Evolutionary conservation across 2,113 vertebrate species (phyloP), one percentile per base, ranked within the genome.

Genomic region (Camarhynchus parvulus): DNA sequence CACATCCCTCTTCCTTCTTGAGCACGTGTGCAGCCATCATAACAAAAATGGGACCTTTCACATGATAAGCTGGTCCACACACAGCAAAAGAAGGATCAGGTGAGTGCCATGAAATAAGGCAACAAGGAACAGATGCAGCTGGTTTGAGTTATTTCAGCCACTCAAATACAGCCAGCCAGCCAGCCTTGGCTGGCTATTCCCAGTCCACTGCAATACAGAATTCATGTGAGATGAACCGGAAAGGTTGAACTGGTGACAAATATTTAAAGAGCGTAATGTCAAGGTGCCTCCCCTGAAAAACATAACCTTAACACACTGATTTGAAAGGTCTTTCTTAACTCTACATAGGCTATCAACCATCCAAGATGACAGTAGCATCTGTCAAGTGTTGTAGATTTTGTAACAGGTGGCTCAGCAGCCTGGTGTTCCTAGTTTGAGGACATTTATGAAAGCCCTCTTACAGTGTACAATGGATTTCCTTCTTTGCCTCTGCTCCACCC

Each of bases 21-120:
- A 16, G 30, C 33, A 30, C 0, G 0, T 2, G 1, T 55, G 41
- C 55, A 80, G 30, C 12, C 42, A 66, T 5, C 7, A 1, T 52
- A 37, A 64, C 37, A 78, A 93, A 84, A 87, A 4, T 0, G 0
- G 49, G 41, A 68, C 44, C 11, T 67, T 83, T 31, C 25, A 66
- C 23, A 9, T 4, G 6, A 82, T 21, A 5, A 77, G 15, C 41
- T 53, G 41, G 49, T 83, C 31, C 81, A 46, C 20, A 55, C 17
- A 78, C 11, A 39, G 39, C 12, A 13, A 63, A 20, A 76, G 49
- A 87, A 49, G 17, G 27, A 82, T 69, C 78, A 93, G 81, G 70
- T 79, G n/a, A 94, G 41, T 13, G 42, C 42, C 30, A 15, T 15
- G 39, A 59, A 92, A 75, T n/a, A 75, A 59, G 33, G 70, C 35